These are phyloP conservation scores for Scyliorhinus canicula DNA, from an alignment of 2,797 vertebrate genomes.

Conservation along the genomic window DNA sequence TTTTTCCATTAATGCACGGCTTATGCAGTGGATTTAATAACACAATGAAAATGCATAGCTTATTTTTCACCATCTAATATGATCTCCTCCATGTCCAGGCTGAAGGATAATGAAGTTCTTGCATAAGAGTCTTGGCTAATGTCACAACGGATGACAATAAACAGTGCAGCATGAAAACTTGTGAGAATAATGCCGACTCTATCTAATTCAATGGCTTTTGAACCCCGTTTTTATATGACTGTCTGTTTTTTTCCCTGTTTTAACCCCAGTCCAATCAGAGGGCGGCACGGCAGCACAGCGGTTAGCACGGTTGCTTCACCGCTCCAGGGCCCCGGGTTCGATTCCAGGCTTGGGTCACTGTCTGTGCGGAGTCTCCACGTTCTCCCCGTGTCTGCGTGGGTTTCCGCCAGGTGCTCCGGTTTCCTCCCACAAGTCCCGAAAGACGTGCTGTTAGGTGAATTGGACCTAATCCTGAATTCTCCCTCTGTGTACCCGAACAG, in stretches of 20 bases:
- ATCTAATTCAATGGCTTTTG: neutral
- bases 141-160: neutral
- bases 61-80: slow-evolving; percentile 6
- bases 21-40: neutral
- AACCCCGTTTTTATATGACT: neutral
- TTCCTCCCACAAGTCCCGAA: too few species aligned
- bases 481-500: too few species aligned
- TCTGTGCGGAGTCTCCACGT: too few species aligned
- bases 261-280: neutral
- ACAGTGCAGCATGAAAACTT: neutral
- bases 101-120: slow-evolving; percentile 13
- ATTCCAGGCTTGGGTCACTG: too few species aligned
- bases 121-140: neutral
- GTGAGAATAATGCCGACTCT: neutral
- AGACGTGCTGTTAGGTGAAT: too few species aligned
- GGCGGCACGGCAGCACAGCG: too few species aligned
- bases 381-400: too few species aligned
- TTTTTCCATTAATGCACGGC: neutral
- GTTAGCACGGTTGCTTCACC: too few species aligned
- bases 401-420: too few species aligned
- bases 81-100: neutral
- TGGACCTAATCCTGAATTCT: too few species aligned
- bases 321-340: too few species aligned
- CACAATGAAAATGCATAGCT: neutral
- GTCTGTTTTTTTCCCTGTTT: neutral